Conservation (phyloP, 2,888 invertebrate genomes). For the Isoperla grammatica region DNA sequence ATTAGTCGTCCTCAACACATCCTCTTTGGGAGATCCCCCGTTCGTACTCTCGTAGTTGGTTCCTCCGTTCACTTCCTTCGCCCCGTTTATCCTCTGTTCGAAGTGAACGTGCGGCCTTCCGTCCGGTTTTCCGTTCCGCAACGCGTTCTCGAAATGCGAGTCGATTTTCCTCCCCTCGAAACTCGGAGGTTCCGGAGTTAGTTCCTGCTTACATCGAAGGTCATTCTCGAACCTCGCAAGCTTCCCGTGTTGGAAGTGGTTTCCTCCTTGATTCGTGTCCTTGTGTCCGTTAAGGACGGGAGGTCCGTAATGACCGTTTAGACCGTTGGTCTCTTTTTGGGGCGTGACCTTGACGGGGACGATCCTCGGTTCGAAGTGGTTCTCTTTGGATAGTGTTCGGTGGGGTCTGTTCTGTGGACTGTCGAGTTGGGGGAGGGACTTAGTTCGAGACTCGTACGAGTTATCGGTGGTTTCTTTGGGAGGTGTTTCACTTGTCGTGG, state of each 20-base stretch:
- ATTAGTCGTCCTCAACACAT: background rate
- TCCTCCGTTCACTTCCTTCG: background rate
- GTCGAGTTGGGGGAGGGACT: background rate
- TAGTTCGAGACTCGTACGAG: background rate
- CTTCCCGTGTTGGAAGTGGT: background rate
- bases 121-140: background rate
- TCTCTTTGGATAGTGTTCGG: background rate
- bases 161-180: background rate
- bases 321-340: background rate
- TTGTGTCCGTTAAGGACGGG: background rate
- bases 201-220: background rate
- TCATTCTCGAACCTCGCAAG: background rate
- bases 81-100: background rate
- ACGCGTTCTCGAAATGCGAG: background rate
- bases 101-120: background rate
- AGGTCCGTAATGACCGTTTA: background rate
- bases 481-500: background rate
- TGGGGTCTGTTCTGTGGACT: background rate
- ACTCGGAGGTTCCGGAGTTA: background rate
- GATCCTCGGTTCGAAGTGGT: background rate
- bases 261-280: constrained; percentile 4
- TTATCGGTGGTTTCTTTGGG: constrained; percentile 12
- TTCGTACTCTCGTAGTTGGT: background rate
- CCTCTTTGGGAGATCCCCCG: constrained; percentile 1
- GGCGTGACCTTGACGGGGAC: background rate